Evolutionary conservation across 2,797 vertebrate species (phyloP).

Genomic region (Pelochelys cantorii): DNA sequence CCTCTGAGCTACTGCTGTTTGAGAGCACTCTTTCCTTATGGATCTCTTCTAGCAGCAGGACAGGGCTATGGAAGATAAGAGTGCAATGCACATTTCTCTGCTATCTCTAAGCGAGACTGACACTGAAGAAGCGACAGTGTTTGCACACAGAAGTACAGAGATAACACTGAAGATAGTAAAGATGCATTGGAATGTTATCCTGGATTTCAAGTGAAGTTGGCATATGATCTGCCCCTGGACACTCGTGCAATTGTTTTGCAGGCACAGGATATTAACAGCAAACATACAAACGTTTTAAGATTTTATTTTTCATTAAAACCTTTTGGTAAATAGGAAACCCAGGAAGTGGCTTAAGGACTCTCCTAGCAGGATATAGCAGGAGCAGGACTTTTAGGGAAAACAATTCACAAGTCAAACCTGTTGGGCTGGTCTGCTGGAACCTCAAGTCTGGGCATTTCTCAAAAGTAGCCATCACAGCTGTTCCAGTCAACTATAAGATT

Average conservation of each 20-base stretch:
- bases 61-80: background rate
- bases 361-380: slow-evolving; percentile 13
- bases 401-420: slow-evolving; percentile 58
- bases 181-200: accelerated
- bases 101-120: background rate
- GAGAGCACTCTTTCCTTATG: background rate
- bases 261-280: accelerated
- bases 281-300: background rate
- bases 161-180: background rate
- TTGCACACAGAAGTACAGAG: background rate
- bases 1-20: accelerated
- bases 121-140: background rate
- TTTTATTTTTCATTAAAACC: background rate
- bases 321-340: background rate
- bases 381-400: slow-evolving; percentile 30
- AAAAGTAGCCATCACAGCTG: slow-evolving; percentile 71
- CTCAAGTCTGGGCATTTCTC: slow-evolving; percentile 72
- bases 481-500: background rate
- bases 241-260: background rate
- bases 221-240: accelerated
- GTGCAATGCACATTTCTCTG: background rate
- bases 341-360: background rate
- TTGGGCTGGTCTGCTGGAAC: slow-evolving; percentile 60
- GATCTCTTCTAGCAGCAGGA: background rate
- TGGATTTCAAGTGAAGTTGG: background rate